These are phyloP conservation scores for Sinelater perroti DNA, from an alignment of 2,888 invertebrate species.

Conservation along the genomic window DNA sequence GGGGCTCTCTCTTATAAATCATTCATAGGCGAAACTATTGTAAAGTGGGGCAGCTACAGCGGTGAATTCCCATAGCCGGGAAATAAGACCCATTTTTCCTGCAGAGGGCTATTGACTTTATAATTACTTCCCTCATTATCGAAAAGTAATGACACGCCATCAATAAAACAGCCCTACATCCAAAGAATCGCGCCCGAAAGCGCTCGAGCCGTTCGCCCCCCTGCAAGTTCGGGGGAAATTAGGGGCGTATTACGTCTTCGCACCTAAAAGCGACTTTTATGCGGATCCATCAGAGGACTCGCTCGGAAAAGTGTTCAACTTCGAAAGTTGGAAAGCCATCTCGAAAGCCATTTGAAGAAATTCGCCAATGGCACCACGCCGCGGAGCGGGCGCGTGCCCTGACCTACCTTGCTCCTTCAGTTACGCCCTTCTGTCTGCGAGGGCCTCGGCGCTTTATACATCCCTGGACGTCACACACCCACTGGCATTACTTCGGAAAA, in stretches of 20 bases:
- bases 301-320: conserved; percentile 15
- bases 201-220: background rate
- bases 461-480: conserved; percentile 26
- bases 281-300: conserved; percentile 13
- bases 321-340: conserved; percentile 23
- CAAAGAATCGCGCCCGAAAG: too few species aligned
- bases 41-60: too few species aligned
- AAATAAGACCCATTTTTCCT: too few species aligned
- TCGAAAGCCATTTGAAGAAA: conserved; percentile 18
- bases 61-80: too few species aligned
- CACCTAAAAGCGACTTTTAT: conserved; percentile 15
- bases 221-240: conserved; percentile 5
- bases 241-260: conserved; percentile 1
- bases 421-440: conserved; percentile 27
- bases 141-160: too few species aligned
- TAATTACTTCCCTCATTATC: too few species aligned
- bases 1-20: too few species aligned
- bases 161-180: too few species aligned
- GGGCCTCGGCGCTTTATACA: conserved; percentile 15
- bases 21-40: too few species aligned
- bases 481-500: conserved; percentile 11
- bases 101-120: too few species aligned
- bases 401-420: conserved; percentile 31
- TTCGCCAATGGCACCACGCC: conserved; percentile 22
- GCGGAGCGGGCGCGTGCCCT: conserved; percentile 15